Percentiles rank a stretch among this genome's conserved stretches.
These are phyloP conservation scores for Drosophila kuntzei DNA, from an alignment of 2,888 invertebrate genomes.

Conservation along the genomic window DNA sequence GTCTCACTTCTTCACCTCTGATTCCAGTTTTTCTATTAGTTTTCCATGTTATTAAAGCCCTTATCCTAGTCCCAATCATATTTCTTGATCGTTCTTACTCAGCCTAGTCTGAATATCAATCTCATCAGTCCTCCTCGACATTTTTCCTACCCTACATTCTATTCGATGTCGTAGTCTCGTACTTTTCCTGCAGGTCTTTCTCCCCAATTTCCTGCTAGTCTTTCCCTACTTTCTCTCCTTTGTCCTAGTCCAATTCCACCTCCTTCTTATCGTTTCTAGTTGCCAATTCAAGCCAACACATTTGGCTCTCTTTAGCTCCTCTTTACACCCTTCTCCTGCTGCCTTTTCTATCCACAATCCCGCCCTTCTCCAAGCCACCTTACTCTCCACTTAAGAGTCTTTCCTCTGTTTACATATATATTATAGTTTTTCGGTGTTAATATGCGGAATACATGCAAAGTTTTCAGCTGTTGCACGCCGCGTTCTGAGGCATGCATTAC, in stretches of 20 bases:
- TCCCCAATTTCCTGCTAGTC: neutral
- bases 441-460: slow-evolving; percentile 78
- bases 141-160: neutral
- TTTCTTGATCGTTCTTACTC: too few relatives aligned
- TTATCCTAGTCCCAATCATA: neutral
- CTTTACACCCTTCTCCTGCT: neutral
- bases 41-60: too few relatives aligned
- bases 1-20: too few relatives aligned
- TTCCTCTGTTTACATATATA: slow-evolving; percentile 31
- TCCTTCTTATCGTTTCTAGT: neutral
- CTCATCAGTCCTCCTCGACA: too few relatives aligned
- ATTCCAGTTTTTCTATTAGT: too few relatives aligned
- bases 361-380: neutral
- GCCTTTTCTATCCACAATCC: neutral
- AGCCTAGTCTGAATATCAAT: too few relatives aligned
- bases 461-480: slow-evolving; percentile 64
- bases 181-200: slow-evolving; percentile 1
- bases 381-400: slow-evolving; percentile 1
- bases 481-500: slow-evolving; percentile 29
- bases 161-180: neutral
- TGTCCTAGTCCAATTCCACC: neutral
- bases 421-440: slow-evolving; percentile 72
- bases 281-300: too few relatives aligned
- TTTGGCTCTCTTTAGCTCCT: slow-evolving; percentile 22
- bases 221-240: neutral